Percentiles rank a stretch among this genome's conserved stretches.
Conservation (phyloP, 2,888 invertebrate genomes). For the Odontomyia ornata region DNA sequence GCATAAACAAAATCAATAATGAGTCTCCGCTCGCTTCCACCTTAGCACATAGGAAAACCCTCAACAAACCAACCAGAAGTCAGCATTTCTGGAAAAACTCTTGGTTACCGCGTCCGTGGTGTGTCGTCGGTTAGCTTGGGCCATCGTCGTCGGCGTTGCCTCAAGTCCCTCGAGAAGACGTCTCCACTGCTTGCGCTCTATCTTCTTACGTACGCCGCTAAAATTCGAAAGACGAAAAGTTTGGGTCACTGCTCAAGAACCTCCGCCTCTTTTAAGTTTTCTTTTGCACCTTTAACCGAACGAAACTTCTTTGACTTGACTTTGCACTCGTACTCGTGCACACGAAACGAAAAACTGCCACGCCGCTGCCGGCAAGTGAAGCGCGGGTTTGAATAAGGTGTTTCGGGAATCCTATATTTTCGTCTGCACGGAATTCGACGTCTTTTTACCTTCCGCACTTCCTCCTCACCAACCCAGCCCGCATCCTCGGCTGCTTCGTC, state of each 20-base stretch:
- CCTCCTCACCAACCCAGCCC: not conserved
- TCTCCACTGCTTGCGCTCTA: no score
- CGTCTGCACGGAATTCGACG: not conserved
- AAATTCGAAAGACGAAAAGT: constrained; percentile 15
- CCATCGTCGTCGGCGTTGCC: not conserved
- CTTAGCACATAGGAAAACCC: not conserved
- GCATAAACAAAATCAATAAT: constrained; percentile 18
- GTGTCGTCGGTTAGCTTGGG: not conserved
- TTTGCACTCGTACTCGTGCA: not conserved
- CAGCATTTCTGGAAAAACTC: constrained; percentile 36
- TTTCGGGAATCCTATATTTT: constrained; percentile 12
- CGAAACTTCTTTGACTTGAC: not conserved
- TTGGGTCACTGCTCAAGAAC: constrained; percentile 31
- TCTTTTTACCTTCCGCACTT: not conserved
- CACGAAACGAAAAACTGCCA: not conserved
- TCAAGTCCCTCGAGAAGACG: constrained; percentile 15
- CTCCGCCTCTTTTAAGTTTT: constrained; percentile 26
- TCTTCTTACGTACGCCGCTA: not conserved
- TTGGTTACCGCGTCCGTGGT: constrained; percentile 11
- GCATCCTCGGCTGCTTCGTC: not conserved
- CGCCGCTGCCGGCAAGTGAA: constrained; percentile 1
- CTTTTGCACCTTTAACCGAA: not conserved
- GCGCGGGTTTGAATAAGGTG: constrained; percentile 16
- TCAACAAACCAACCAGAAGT: constrained; percentile 36
- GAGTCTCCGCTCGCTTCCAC: not conserved